These are phyloP conservation scores for Zaprionus africanus DNA, from an alignment of 1,140 invertebrate species.

Conservation along the genomic window DNA sequence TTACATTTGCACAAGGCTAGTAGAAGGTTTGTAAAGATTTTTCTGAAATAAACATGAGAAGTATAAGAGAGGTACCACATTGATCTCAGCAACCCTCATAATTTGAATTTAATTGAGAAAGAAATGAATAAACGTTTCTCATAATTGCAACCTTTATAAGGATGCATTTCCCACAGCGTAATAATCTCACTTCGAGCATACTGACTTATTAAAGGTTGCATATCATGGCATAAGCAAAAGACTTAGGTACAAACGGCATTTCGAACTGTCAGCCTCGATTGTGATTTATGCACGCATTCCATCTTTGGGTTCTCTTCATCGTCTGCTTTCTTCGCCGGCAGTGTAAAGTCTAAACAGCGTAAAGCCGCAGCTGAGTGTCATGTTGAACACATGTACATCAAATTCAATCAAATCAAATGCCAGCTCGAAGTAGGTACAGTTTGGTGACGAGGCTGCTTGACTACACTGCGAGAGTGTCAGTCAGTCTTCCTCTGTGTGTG, in stretches of 20 bases:
- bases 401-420: slow-evolving; percentile 79
- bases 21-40: no score
- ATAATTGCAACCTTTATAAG: background rate
- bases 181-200: background rate
- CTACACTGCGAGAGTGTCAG: background rate
- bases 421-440: slow-evolving; percentile 31
- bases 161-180: background rate
- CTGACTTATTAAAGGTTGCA: background rate
- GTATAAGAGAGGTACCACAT: no score
- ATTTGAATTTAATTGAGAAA: background rate
- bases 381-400: slow-evolving; percentile 77
- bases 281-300: slow-evolving; percentile 8
- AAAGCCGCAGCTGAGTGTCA: slow-evolving; percentile 79
- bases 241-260: background rate
- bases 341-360: slow-evolving; percentile 63
- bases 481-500: slow-evolving; percentile 2
- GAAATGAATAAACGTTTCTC: background rate
- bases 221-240: background rate
- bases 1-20: no score
- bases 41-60: no score
- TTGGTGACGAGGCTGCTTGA: slow-evolving; percentile 6
- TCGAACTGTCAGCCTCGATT: slow-evolving; percentile 45
- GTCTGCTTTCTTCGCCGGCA: slow-evolving; percentile 39
- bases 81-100: no score
- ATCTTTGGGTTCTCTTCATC: slow-evolving; percentile 5